Evolutionary conservation across 2,113 vertebrate species (phyloP).

Genomic region (Sinocyclocheilus grahami): DNA sequence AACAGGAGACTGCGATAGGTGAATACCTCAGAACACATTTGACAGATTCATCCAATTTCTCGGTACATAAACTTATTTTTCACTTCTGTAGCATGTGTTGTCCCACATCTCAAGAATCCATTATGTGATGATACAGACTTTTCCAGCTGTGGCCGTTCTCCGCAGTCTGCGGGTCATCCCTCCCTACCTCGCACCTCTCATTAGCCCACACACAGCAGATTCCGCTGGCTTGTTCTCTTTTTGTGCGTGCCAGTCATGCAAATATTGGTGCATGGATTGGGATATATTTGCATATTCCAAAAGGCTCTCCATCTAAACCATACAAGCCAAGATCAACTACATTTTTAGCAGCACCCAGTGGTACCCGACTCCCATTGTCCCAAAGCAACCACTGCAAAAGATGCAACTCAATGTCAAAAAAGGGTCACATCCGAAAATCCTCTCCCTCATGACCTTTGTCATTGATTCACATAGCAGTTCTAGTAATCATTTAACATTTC

Average conservation of each 20-base stretch:
- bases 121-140: not conserved
- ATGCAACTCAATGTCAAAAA: slow-evolving; percentile 30
- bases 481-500: not conserved
- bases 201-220: slow-evolving; percentile 35
- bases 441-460: not conserved
- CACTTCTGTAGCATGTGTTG: not conserved
- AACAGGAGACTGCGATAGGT: not conserved
- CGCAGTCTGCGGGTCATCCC: slow-evolving; percentile 50
- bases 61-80: not conserved
- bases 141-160: slow-evolving; percentile 36
- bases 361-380: slow-evolving; percentile 7
- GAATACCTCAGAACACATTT: not conserved
- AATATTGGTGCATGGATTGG: slow-evolving; percentile 6
- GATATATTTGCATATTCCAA: not conserved
- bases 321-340: not conserved
- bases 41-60: not conserved
- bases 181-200: slow-evolving; percentile 33
- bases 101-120: not conserved
- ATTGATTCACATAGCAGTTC: not conserved
- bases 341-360: not conserved
- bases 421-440: not conserved
- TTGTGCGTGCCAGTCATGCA: slow-evolving; percentile 8
- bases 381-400: slow-evolving; percentile 10
- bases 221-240: not conserved
- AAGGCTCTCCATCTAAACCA: not conserved